Base-by-base conservation (phyloP, 2,797 vertebrate genomes). In the Ptychobarbus kaznakovi region DNA sequence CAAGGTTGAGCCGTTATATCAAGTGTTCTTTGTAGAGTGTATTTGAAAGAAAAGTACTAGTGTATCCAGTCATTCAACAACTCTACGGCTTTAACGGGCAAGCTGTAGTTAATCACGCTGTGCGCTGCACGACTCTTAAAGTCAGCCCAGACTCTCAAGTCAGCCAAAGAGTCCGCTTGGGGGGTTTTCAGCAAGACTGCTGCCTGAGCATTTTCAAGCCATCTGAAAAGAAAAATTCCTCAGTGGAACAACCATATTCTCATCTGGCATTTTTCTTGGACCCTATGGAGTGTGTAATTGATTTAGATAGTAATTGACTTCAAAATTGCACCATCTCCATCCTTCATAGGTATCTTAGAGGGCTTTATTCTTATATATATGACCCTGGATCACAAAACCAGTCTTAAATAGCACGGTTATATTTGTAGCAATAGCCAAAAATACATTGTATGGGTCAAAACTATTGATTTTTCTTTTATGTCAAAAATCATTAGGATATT, bases 21-120 rank as follows among this genome's bases (percentile, higher is more conserved):
- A 68, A 76, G 28, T 40, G 28, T 58, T 83, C 46, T 49, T 72
- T 25, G 46, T n/a, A 75, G 42, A 1, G 42, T 18, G 46, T 77
- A 69, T 82, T 22, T 15, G 63, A n/a, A 42, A 6, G 44, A 16
- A 56, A 73, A 83, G 46, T 46, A 58, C 13, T 61, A 58, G 51
- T 15, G n/a, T 22, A 76, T 69, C 73, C 73, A 81, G 25, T 25
- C 72, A 70, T 81, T 61, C 42, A 65, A 20, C 49, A 49, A 49
- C 51, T 25, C 78, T 72, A 12, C 32, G 51, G 20, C 78, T 72
- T 42, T 74, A 63, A 78, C 66, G 77, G 63, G 46, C 53, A 69
- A 61, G 53, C 28, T 78, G 49, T 40, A 28, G 82, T 87, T 86
- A 79, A 74, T 86, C 85, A 84, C 20, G 38, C 79, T 38, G 80